Percentiles rank a stretch among this genome's conserved stretches.
phyloP scores from a whole-genome alignment of 2,888 invertebrate genomes.

The Xanthia icteritia region DNA sequence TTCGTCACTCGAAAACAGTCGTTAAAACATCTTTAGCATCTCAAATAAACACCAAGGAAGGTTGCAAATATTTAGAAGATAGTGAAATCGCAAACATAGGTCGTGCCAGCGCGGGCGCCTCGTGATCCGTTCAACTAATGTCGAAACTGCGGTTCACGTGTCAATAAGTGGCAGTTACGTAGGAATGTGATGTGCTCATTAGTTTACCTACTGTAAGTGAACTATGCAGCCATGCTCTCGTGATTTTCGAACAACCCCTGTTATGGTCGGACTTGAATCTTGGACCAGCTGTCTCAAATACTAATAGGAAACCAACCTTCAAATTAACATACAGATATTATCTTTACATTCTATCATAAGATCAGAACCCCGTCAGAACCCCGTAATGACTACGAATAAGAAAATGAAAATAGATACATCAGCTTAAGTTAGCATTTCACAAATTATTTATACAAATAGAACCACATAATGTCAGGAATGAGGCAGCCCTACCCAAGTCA shows the following conservation, averaged over 20 bases:
- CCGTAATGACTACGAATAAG: neutral
- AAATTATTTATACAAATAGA: neutral
- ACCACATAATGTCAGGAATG: constrained; percentile 16
- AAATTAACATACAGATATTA: no score
- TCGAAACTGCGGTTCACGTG: constrained; percentile 50
- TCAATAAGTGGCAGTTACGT: constrained; percentile 55
- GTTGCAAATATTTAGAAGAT: constrained; percentile 67
- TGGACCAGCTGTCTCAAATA: neutral
- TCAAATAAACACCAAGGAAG: constrained; percentile 46
- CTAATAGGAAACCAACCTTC: neutral
- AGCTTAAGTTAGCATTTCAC: neutral
- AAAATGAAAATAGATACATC: neutral
- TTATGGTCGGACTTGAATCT: neutral
- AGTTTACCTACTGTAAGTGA: constrained; percentile 17
- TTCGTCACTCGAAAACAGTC: constrained; percentile 43
- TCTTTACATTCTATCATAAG: neutral
- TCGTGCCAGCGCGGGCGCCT: constrained; percentile 68
- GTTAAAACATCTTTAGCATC: constrained; percentile 61
- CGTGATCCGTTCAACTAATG: constrained; percentile 77
- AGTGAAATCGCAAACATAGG: constrained; percentile 83
- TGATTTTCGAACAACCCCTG: neutral
- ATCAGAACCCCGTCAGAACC: no score
- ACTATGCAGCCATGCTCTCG: constrained; percentile 14
- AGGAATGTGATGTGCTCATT: constrained; percentile 56
- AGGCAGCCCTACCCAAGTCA: constrained; percentile 45